phyloP scores from a whole-genome alignment of 2,888 invertebrate species.

The Cryptosula pallasiana region DNA sequence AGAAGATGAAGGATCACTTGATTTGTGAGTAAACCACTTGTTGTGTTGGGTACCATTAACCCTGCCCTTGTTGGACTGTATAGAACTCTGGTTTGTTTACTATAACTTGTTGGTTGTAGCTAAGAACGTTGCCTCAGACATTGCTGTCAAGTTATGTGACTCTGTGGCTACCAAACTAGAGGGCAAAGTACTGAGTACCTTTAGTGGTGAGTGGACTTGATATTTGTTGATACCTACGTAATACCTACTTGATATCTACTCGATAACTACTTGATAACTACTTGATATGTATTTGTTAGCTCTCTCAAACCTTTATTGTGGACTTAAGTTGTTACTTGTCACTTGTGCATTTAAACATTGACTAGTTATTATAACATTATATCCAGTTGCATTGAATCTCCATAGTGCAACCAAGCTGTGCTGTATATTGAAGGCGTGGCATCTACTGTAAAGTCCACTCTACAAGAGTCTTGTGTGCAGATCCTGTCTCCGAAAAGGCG shows the following conservation, averaged over 20 bases:
- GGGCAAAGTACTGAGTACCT: constrained; percentile 86
- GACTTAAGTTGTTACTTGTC: too few relatives aligned
- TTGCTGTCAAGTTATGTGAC: constrained; percentile 86
- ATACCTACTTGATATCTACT: too few relatives aligned
- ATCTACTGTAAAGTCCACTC: constrained; percentile 75
- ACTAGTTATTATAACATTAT: too few relatives aligned
- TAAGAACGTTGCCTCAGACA: constrained; percentile 96
- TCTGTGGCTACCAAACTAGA: constrained; percentile 83
- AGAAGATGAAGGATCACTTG: constrained; percentile 89
- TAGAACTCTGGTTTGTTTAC: too few relatives aligned
- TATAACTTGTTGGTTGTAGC: constrained; percentile 55
- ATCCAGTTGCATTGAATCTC: not conserved
- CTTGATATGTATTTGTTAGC: too few relatives aligned
- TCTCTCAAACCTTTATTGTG: too few relatives aligned
- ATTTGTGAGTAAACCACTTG: constrained; percentile 65
- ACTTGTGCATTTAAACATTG: too few relatives aligned
- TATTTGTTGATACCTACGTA: too few relatives aligned
- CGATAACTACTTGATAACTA: too few relatives aligned
- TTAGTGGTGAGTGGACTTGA: constrained; percentile 65
- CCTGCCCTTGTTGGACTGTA: too few relatives aligned
- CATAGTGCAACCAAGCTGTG: not conserved
- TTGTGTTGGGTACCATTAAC: too few relatives aligned
- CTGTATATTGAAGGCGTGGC: constrained; percentile 63
- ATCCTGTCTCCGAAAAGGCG: constrained; percentile 90
- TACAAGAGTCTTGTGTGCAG: constrained; percentile 85